A percentile compares a stretch with the other conserved stretches of the same genome.
Conservation (phyloP, 2,888 invertebrate genomes). For the Hirtodrosophila duncani region DNA sequence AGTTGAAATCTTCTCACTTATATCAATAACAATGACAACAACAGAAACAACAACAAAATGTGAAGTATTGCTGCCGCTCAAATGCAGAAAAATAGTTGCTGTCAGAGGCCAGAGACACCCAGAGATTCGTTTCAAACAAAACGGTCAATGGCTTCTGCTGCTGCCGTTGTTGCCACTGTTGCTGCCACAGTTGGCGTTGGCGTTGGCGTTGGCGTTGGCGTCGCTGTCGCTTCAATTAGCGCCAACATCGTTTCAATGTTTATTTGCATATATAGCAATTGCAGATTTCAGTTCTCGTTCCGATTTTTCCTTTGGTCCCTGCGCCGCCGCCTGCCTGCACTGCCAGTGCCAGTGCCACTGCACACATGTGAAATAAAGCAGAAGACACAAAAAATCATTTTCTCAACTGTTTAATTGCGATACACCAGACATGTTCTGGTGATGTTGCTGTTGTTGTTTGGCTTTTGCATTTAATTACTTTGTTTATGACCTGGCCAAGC, state of each 20-base stretch:
- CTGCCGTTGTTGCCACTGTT: conserved; percentile 23
- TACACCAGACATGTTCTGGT: no score
- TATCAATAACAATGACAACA: no score
- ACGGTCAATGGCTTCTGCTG: conserved; percentile 31
- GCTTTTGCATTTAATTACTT: conserved; percentile 65
- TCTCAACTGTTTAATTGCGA: conserved; percentile 66
- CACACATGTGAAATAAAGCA: conserved; percentile 57
- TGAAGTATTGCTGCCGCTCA: no score
- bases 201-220: conserved; percentile 12
- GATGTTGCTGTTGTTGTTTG: conserved; percentile 33
- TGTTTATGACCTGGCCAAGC: conserved; percentile 57
- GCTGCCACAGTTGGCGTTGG: conserved; percentile 15
- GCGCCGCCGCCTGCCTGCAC: no score
- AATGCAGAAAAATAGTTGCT: no score
- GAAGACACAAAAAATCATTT: conserved; percentile 55
- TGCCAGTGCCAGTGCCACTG: no score
- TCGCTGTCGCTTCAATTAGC: conserved; percentile 65
- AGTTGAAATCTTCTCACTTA: no score
- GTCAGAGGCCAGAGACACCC: no score
- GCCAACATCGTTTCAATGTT: conserved; percentile 44
- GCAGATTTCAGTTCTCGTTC: conserved; percentile 34
- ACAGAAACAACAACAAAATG: no score
- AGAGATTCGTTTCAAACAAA: no score
- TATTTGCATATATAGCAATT: conserved; percentile 52
- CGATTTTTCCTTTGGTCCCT: conserved; percentile 25